These are phyloP conservation scores for Idaea biselata DNA, from an alignment of 2,888 invertebrate species.

Conservation along the genomic window DNA sequence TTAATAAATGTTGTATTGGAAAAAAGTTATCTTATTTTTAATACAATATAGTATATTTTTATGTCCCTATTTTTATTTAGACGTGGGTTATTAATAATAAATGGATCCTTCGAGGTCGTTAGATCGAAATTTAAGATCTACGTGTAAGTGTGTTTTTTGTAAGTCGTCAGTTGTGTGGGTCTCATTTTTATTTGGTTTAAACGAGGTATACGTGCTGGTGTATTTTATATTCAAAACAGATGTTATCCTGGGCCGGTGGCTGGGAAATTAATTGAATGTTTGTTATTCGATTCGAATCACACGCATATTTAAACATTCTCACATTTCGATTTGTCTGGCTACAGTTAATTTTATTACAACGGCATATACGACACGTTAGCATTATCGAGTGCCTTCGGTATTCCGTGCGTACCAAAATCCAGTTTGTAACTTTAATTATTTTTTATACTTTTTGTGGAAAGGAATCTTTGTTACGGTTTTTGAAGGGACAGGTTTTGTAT, in stretches of 20 bases:
- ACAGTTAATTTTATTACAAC: slow-evolving; percentile 34
- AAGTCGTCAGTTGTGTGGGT: slow-evolving; percentile 64
- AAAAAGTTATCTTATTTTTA: slow-evolving; percentile 62
- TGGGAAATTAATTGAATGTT: slow-evolving; percentile 75
- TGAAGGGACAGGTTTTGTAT: neutral
- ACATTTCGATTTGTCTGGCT: slow-evolving; percentile 48
- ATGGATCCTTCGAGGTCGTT: slow-evolving; percentile 71
- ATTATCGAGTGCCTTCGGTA: slow-evolving; percentile 22
- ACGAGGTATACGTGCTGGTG: slow-evolving; percentile 59
- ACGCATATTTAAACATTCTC: slow-evolving; percentile 64
- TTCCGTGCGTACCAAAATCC: slow-evolving; percentile 1
- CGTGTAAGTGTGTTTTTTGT: slow-evolving; percentile 66
- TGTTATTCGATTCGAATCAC: slow-evolving; percentile 67
- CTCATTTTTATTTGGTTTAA: slow-evolving; percentile 66
- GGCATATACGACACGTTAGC: slow-evolving; percentile 34
- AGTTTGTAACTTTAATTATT: neutral
- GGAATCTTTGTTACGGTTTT: neutral
- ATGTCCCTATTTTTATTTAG: slow-evolving; percentile 73
- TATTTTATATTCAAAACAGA: slow-evolving; percentile 78
- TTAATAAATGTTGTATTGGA: slow-evolving; percentile 76
- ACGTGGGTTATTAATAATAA: slow-evolving; percentile 77
- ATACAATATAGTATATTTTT: slow-evolving; percentile 56
- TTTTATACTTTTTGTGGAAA: neutral
- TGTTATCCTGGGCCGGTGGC: slow-evolving; percentile 66
- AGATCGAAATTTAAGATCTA: slow-evolving; percentile 75